Evolutionary conservation across 2,797 vertebrate species (phyloP), one percentile per base, ranked within the genome.

Genomic region (Varecia variegata): DNA sequence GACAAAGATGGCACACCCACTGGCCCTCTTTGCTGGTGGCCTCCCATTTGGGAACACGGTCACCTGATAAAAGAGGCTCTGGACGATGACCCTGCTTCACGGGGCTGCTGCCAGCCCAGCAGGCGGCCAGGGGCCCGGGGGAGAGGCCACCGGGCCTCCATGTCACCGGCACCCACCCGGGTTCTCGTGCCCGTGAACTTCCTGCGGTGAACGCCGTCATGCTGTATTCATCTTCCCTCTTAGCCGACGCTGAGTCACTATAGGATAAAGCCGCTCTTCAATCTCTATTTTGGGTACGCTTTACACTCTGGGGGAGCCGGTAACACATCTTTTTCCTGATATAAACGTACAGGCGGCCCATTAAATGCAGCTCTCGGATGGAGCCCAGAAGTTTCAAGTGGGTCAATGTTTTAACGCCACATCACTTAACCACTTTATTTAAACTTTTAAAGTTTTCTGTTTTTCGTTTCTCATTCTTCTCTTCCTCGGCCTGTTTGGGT

Each of bases 211-310:
- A 9, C 7, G 50, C 45, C 18, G 2, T 11, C 65, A 56, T 3
- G 52, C 77, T 90, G 23, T 27, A 47, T 27, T 40, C 88, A 23
- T 45, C 67, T 20, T 50, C 77, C 84, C 62, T 54, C 52, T 25
- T 17, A 17, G 81, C 43, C 23, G 65, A 30, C 12, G 21, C 6
- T 96, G 92, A 96, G 93, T 93, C 91, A 90, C 52, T 20, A 5
- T 1, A 14, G 56, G 97, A 93, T 56, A 86, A 81, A 84, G 74
- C 71, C 76, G 17, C n/a, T 54, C 87, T 54, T 38, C 50, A 17
- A 5, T 50, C 77, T 94, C 96, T 97, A 88, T 95, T 95, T 81
- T 47, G 45, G 95, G 95, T 3, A 35, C n/a, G 76, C 67, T 73
- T 88, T 38, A 74, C 87, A 93, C 95, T 92, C 30, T 21, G 40